A percentile compares a stretch with the other conserved stretches of the same genome.
These are phyloP conservation scores for Enchytraeus crypticus DNA, from an alignment of 2,888 invertebrate genomes.

Conservation along the genomic window DNA sequence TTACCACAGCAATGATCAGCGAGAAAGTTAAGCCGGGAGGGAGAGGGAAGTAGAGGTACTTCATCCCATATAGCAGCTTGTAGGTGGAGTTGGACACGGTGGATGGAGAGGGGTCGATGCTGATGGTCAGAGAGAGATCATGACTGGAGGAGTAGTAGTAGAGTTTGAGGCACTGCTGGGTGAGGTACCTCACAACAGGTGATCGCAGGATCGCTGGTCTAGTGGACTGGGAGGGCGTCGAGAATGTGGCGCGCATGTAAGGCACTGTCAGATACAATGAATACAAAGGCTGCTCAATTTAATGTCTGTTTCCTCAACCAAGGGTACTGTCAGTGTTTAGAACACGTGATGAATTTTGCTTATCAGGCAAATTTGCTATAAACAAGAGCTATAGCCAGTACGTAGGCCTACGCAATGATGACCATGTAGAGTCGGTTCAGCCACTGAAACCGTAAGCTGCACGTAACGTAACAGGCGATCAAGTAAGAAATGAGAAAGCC, in stretches of 20 bases:
- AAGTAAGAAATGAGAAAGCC: too few species aligned
- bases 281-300: too few species aligned
- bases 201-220: not conserved
- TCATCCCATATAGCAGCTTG: not conserved
- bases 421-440: too few species aligned
- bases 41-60: not conserved
- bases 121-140: not conserved
- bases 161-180: not conserved
- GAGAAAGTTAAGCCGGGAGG: not conserved
- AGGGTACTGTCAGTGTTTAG: too few species aligned
- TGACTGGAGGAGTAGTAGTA: constrained; percentile 1
- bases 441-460: too few species aligned
- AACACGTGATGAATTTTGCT: too few species aligned
- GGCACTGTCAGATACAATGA: not conserved
- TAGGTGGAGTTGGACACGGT: not conserved
- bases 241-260: constrained; percentile 8
- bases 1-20: not conserved
- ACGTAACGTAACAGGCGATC: too few species aligned
- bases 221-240: not conserved
- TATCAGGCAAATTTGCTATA: too few species aligned
- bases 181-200: not conserved
- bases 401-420: too few species aligned
- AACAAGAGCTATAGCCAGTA: too few species aligned
- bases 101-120: not conserved
- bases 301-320: too few species aligned